Evolutionary conservation across 2,888 invertebrate genomes (phyloP).

Genomic region (Lochmaea crataegi): DNA sequence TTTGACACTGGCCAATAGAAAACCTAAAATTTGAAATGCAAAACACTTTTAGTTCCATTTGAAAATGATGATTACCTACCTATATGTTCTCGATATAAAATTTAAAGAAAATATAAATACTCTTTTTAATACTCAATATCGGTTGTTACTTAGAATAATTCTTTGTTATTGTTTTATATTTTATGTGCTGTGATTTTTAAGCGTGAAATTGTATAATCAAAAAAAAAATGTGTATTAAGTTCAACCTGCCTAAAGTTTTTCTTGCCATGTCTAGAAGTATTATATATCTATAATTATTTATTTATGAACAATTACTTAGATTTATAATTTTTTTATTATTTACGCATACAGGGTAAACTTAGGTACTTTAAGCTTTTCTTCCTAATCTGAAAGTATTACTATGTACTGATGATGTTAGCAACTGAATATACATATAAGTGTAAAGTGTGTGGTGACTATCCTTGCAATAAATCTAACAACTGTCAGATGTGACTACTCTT

Average conservation of each 20-base stretch:
- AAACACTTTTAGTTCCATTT: slow-evolving; percentile 1
- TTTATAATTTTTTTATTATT: slow-evolving; percentile 49
- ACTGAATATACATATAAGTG: neutral
- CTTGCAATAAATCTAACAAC: neutral
- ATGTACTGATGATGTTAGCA: slow-evolving; percentile 47
- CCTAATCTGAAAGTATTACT: slow-evolving; percentile 60
- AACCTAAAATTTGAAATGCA: slow-evolving; percentile 3
- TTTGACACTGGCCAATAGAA: neutral
- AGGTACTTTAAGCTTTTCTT: slow-evolving; percentile 50
- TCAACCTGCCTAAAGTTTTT: slow-evolving; percentile 64
- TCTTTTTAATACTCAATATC: slow-evolving; percentile 34
- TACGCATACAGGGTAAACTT: slow-evolving; percentile 50
- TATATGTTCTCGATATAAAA: neutral
- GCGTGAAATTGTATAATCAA: slow-evolving; percentile 59
- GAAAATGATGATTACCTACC: slow-evolving; percentile 7
- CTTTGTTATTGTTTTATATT: slow-evolving; percentile 60
- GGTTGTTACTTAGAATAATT: slow-evolving; percentile 55
- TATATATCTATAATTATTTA: slow-evolving; percentile 56
- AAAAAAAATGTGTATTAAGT: slow-evolving; percentile 52
- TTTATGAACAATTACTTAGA: slow-evolving; percentile 54
- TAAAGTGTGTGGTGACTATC: slow-evolving; percentile 2
- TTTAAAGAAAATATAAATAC: slow-evolving; percentile 15
- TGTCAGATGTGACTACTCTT: neutral
- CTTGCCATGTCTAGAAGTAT: slow-evolving; percentile 67
- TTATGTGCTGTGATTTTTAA: slow-evolving; percentile 66